phyloP scores from a whole-genome alignment of 2,888 invertebrate species.

The Thymelicus lineola region DNA sequence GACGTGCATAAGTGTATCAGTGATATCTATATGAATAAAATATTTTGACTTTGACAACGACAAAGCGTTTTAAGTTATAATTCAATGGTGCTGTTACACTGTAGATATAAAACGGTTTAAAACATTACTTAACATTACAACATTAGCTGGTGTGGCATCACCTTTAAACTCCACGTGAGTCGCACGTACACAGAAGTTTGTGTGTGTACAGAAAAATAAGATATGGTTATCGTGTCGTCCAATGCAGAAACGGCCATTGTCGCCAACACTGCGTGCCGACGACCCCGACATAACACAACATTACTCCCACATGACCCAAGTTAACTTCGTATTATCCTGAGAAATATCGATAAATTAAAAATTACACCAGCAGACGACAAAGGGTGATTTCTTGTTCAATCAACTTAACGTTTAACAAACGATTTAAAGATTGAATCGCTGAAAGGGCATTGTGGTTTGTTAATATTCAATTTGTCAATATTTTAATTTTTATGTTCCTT shows the following conservation, averaged over 20 bases:
- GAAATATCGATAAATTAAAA: conserved; percentile 16
- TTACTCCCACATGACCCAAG: conserved; percentile 4
- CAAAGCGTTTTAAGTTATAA: too few species aligned
- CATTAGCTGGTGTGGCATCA: too few species aligned
- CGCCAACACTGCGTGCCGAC: conserved; percentile 37
- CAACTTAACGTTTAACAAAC: not conserved
- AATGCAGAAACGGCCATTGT: conserved; percentile 16
- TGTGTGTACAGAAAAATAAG: too few species aligned
- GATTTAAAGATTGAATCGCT: not conserved
- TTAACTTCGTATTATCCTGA: conserved; percentile 2
- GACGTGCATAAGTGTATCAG: too few species aligned
- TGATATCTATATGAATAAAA: too few species aligned
- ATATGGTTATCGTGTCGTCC: too few species aligned
- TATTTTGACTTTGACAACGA: too few species aligned
- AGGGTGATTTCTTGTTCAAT: conserved; percentile 6
- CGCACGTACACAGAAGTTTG: too few species aligned
- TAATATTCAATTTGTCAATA: not conserved
- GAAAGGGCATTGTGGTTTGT: not conserved
- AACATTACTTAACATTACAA: too few species aligned
- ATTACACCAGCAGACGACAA: conserved; percentile 23
- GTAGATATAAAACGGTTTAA: too few species aligned
- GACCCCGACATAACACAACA: conserved; percentile 31
- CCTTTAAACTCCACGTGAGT: too few species aligned
- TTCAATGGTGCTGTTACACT: too few species aligned
- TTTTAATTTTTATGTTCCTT: not conserved